Evolutionary conservation across 2,888 invertebrate species (phyloP), one percentile per base, ranked within the genome.

Genomic region (Drosophila falleni): DNA sequence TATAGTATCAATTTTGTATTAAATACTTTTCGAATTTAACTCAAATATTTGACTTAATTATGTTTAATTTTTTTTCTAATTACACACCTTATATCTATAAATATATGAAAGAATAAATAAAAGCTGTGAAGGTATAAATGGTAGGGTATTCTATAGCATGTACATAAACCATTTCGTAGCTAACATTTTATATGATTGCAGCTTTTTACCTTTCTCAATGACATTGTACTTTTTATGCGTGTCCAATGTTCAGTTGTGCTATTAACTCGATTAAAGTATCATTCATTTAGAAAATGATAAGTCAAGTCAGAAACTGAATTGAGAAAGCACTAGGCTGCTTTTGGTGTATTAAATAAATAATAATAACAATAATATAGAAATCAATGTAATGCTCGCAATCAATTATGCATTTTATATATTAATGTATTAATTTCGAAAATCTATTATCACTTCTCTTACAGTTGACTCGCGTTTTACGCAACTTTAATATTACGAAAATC

Each of bases 401-500:
- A 15, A 55, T 68, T 69, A 64, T 64, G 33, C 15, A 5, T 23
- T 11, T n/a, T 56, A 37, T 55, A 47, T 39, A 46, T 37, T 42
- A 49, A 49, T 23, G 15, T 15, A 56, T 16, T 1, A 41, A 16
- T 13, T 56, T 46, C 9, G 9, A 41, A 16, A 46, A 44, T 55
- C 29, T n/a, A 10, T 23, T 29, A 26, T 47, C 13, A 5, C 16
- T 13, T 55, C 8, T 49, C 8, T 77, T 82, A 71, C 94, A 96
- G 96, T 94, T 96, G 78, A 94, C 94, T 47, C 94, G 94, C 77
- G 95, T 95, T 84, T 92, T 96, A 79, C 94, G 93, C 89, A 94
- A 94, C 76, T 94, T 95, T 61, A 95, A 95, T 91, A 94, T 96
- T 59, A 94, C 95, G 15, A 95, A 95, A 89, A 95, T 95, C 80